phyloP scores from a whole-genome alignment of 2,888 invertebrate species.

The Ariolimax columbianus region DNA sequence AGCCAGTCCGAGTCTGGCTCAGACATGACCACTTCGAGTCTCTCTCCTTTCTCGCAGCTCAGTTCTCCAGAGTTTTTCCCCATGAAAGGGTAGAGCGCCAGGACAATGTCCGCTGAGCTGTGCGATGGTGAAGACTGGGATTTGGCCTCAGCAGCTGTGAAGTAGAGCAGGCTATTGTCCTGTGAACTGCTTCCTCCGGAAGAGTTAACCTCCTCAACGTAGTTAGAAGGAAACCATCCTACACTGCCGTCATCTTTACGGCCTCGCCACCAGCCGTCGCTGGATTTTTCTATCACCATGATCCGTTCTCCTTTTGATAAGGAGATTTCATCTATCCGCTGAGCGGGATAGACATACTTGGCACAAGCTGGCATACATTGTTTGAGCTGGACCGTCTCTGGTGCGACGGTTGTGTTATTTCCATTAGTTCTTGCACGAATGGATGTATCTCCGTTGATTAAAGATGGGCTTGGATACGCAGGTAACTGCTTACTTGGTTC shows the following conservation, averaged over 20 bases:
- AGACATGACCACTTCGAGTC: slow-evolving; percentile 95
- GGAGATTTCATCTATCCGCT: slow-evolving; percentile 96
- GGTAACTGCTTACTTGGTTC: slow-evolving; percentile 33
- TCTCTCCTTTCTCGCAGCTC: slow-evolving; percentile 96
- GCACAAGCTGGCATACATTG: slow-evolving; percentile 83
- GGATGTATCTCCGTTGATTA: slow-evolving; percentile 55
- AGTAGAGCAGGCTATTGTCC: slow-evolving; percentile 59
- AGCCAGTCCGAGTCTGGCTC: slow-evolving; percentile 99
- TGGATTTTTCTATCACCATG: slow-evolving; percentile 95
- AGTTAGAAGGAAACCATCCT: slow-evolving; percentile 99
- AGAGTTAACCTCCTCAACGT: slow-evolving; percentile 82
- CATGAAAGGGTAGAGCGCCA: slow-evolving; percentile 89
- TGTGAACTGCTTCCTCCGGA: slow-evolving; percentile 40
- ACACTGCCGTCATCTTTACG: slow-evolving; percentile 79
- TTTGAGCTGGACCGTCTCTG: slow-evolving; percentile 49
- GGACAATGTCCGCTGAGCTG: slow-evolving; percentile 87
- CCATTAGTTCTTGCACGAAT: slow-evolving; percentile 43
- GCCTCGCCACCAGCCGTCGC: slow-evolving; percentile 99
- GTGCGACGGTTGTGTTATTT: slow-evolving; percentile 33
- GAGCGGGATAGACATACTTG: slow-evolving; percentile 90
- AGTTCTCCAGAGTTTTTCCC: slow-evolving; percentile 91
- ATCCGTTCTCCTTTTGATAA: slow-evolving; percentile 96
- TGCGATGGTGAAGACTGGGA: slow-evolving; percentile 50
- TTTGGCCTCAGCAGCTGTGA: slow-evolving; percentile 66
- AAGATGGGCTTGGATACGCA: slow-evolving; percentile 47